Conservation (phyloP, 2,113 vertebrate genomes). For the Oceanites oceanicus region DNA sequence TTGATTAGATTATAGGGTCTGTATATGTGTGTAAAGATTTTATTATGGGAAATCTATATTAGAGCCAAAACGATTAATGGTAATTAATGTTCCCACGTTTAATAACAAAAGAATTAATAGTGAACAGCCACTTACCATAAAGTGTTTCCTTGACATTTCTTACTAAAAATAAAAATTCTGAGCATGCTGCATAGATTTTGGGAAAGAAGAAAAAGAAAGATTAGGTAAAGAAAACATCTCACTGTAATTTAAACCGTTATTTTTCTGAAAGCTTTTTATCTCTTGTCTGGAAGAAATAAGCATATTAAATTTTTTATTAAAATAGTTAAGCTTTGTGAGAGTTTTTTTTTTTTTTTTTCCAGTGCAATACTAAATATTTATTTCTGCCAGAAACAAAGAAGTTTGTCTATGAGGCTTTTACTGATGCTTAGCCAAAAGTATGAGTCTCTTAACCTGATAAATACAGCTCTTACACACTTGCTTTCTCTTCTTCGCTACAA, state of each 20-base stretch:
- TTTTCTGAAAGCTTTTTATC: slow-evolving; percentile 69
- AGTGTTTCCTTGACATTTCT: slow-evolving; percentile 38
- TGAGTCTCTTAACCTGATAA: background rate
- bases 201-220: background rate
- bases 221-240: slow-evolving; percentile 30
- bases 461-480: background rate
- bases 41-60: slow-evolving; percentile 36
- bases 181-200: background rate
- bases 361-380: slow-evolving; percentile 65
- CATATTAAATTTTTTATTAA: slow-evolving; percentile 66
- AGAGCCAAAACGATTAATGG: slow-evolving; percentile 43
- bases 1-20: slow-evolving; percentile 59
- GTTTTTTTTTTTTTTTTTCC: slow-evolving; percentile 15
- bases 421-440: slow-evolving; percentile 56
- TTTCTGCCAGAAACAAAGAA: slow-evolving; percentile 64
- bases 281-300: slow-evolving; percentile 68
- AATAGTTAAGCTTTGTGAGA: slow-evolving; percentile 57
- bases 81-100: slow-evolving; percentile 57
- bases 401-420: slow-evolving; percentile 6
- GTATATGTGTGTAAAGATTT: slow-evolving; percentile 30
- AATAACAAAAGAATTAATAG: slow-evolving; percentile 65
- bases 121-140: slow-evolving; percentile 35
- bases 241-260: slow-evolving; percentile 60
- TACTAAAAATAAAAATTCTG: slow-evolving; percentile 22
- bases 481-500: background rate